Evolutionary conservation across 2,113 vertebrate genomes (phyloP), one percentile per base, ranked within the genome.

Genomic region (Ameiurus melas): DNA sequence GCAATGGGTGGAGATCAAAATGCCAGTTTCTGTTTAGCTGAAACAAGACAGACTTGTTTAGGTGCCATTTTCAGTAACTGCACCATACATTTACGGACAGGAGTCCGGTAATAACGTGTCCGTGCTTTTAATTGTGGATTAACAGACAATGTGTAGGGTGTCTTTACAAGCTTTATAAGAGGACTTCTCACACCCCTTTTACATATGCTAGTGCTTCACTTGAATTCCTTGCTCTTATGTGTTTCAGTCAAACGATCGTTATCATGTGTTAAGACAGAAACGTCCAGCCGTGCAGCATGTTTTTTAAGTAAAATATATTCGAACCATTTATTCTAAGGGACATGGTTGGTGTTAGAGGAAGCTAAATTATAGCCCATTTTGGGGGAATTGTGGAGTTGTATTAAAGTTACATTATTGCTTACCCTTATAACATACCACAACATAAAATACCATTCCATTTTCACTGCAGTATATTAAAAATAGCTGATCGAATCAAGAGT

Each of bases 41-140:
- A 68, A 87, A 80, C 93, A 86, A 92, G 94, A 93, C 77, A 1
- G 89, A 55, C 94, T 91, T 92, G 94, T 89, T 89, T 77, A 30
- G 16, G 27, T 12, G 19, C 39, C 47, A 58, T 79, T 87, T 5
- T 22, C 33, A 12, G 55, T 64, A 87, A 82, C 51, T 57, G 62
- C 66, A 33, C n/a, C 86, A 30, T 12, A 83, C 2, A 57, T 12
- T 66, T 27, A 71, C 27, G 60, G 83, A 66, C 82, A 22, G 33
- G 20, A 85, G 20, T 75, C 51, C 58, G 12, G 51, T 62, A 71
- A 30, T 68, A 58, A 33, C 75, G 73, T 84, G 55, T 88, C 66
- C 85, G 55, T 84, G 53, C 83, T 8, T 85, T 82, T 60, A 22
- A 70, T 51, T 75, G 51, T 83, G 80, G 62, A 53, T 55, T n/a